phyloP scores from a whole-genome alignment of 2,797 vertebrate genomes.

The Megaceryle alcyon region DNA sequence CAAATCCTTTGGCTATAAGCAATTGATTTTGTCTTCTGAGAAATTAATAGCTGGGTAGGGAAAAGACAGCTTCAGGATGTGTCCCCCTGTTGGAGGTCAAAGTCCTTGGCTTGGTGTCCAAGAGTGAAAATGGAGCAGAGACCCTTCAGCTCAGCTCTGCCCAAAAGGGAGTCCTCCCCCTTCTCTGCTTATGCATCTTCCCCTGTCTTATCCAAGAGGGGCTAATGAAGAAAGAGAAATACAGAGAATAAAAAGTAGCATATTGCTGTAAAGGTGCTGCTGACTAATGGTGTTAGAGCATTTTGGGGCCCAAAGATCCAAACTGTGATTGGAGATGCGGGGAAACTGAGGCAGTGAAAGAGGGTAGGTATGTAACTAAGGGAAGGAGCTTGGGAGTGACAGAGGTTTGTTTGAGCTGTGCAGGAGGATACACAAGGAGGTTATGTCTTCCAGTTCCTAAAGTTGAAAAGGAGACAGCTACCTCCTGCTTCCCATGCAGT shows the following conservation, averaged over 20 bases:
- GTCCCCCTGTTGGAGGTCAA: not conserved
- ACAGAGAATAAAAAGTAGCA: not conserved
- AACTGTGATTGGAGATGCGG: not conserved
- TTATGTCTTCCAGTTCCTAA: not conserved
- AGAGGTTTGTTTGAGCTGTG: accelerated
- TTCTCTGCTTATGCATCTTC: not conserved
- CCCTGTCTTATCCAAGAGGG: not conserved
- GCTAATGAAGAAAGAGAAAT: not conserved
- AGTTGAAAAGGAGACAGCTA: not conserved
- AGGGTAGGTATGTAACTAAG: not conserved
- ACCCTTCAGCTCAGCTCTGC: not conserved
- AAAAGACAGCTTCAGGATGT: not conserved
- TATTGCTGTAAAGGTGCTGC: not conserved
- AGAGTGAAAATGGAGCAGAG: accelerated
- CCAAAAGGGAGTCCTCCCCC: not conserved
- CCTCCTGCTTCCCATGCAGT: not conserved
- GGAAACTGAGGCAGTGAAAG: not conserved
- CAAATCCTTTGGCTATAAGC: not conserved
- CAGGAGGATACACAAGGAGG: not conserved
- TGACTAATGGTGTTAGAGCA: not conserved
- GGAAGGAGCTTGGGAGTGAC: not conserved
- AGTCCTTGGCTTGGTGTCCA: not conserved
- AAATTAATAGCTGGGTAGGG: not conserved
- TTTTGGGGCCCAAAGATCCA: not conserved
- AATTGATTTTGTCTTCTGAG: not conserved